Conservation (phyloP, 2,797 vertebrate genomes). For the Pipistrellus pygmaeus region DNA sequence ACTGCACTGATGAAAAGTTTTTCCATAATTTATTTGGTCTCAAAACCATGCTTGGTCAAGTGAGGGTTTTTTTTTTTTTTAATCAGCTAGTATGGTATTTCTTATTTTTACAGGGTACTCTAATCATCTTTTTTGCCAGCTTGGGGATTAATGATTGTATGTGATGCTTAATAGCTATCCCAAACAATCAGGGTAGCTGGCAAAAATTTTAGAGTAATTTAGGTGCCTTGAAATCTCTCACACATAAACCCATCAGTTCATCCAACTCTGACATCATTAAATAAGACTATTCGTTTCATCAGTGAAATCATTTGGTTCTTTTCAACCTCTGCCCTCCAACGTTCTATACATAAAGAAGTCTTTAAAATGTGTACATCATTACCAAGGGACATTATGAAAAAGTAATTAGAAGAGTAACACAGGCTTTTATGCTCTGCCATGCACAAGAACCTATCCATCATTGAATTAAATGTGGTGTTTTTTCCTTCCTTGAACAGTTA, state of each 20-base stretch:
- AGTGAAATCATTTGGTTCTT: constrained; percentile 34
- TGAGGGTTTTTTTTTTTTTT: neutral
- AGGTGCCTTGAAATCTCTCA: constrained; percentile 78
- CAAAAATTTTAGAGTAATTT: constrained; percentile 75
- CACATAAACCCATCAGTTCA: constrained; percentile 62
- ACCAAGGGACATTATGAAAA: constrained; percentile 39
- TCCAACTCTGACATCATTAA: constrained; percentile 67
- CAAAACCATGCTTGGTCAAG: constrained; percentile 12
- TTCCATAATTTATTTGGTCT: constrained; percentile 31
- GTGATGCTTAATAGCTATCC: constrained; percentile 72
- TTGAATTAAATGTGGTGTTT: constrained; percentile 23
- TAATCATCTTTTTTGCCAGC: constrained; percentile 59
- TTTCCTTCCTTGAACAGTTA: constrained; percentile 16
- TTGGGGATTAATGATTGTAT: constrained; percentile 67
- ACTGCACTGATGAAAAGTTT: neutral
- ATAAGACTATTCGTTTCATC: constrained; percentile 48
- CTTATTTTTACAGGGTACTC: constrained; percentile 73
- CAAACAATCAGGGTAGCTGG: constrained; percentile 70
- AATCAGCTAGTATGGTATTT: constrained; percentile 55
- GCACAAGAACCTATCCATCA: neutral
- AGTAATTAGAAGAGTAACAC: constrained; percentile 56
- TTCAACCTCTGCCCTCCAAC: constrained; percentile 18
- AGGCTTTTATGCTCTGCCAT: neutral
- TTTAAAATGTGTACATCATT: constrained; percentile 56
- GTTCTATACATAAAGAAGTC: neutral